These are phyloP conservation scores for Lampris incognitus DNA, from an alignment of 2,113 vertebrate genomes.

Conservation along the genomic window DNA sequence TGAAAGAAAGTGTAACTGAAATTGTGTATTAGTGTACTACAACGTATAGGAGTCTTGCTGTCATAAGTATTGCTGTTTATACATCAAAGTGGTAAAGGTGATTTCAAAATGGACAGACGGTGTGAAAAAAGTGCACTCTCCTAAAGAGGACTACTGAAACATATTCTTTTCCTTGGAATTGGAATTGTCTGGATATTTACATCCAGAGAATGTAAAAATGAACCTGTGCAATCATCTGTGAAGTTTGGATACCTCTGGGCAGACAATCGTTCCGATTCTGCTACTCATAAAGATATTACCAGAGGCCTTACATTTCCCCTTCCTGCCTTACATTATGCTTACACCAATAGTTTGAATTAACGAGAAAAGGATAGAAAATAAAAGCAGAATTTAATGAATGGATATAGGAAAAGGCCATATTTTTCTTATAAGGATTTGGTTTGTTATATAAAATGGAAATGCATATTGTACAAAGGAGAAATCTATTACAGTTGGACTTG, in stretches of 20 bases:
- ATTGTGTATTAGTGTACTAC: background rate
- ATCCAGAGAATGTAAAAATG: conserved; percentile 55
- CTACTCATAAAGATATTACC: conserved; percentile 47
- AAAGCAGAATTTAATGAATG: conserved; percentile 10
- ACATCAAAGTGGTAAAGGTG: conserved; percentile 5
- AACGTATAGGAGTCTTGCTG: conserved; percentile 25
- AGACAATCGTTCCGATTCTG: conserved; percentile 46
- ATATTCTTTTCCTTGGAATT: conserved; percentile 27
- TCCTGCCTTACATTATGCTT: conserved; percentile 68
- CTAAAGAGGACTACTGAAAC: conserved; percentile 20
- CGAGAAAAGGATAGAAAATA: conserved; percentile 26
- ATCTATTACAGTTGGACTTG: background rate
- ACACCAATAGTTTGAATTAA: background rate
- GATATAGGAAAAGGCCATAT: conserved; percentile 52
- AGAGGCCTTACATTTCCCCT: conserved; percentile 66
- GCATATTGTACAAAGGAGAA: conserved; percentile 27
- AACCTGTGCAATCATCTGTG: conserved; percentile 17
- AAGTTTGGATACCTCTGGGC: conserved; percentile 52
- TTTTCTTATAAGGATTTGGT: conserved; percentile 49
- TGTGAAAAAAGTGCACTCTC: conserved; percentile 32
- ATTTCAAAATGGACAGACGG: background rate
- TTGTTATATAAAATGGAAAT: conserved; percentile 44
- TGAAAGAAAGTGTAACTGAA: conserved; percentile 1
- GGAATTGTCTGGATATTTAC: conserved; percentile 31
- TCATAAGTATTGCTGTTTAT: conserved; percentile 26